phyloP scores from a whole-genome alignment of 2,888 invertebrate species.

The Protula sp. region DNA sequence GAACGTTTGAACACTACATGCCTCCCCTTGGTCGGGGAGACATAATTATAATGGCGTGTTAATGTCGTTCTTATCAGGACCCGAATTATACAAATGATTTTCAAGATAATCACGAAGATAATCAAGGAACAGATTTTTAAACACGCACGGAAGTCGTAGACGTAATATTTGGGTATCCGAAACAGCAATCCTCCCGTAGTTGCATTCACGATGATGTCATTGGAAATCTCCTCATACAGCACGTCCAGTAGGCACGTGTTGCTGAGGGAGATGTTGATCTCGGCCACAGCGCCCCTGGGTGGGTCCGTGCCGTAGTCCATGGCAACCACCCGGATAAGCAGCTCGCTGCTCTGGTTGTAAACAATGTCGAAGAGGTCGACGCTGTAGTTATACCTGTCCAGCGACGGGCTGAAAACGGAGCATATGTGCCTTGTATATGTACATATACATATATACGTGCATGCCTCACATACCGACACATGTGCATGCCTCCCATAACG shows the following conservation, averaged over 20 bases:
- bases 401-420: constrained; percentile 23
- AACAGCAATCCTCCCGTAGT: constrained; percentile 29
- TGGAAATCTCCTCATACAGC: constrained; percentile 26
- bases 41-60: no score
- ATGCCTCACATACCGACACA: no score
- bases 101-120: no score
- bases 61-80: no score
- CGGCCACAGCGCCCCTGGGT: not conserved
- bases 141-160: constrained; percentile 22
- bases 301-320: constrained; percentile 29
- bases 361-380: constrained; percentile 26
- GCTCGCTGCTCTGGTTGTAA: constrained; percentile 28
- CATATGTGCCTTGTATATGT: no score
- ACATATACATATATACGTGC: no score
- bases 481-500: no score
- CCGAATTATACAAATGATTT: no score
- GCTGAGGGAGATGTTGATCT: constrained; percentile 18
- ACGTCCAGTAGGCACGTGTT: constrained; percentile 38
- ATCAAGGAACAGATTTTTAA: no score
- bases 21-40: no score
- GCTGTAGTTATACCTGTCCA: constrained; percentile 15
- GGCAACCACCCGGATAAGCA: constrained; percentile 31
- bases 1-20: no score
- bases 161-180: constrained; percentile 34
- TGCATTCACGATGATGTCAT: constrained; percentile 24